These are phyloP conservation scores for Nephrotoma appendiculata DNA, from an alignment of 2,888 invertebrate genomes.

Conservation along the genomic window DNA sequence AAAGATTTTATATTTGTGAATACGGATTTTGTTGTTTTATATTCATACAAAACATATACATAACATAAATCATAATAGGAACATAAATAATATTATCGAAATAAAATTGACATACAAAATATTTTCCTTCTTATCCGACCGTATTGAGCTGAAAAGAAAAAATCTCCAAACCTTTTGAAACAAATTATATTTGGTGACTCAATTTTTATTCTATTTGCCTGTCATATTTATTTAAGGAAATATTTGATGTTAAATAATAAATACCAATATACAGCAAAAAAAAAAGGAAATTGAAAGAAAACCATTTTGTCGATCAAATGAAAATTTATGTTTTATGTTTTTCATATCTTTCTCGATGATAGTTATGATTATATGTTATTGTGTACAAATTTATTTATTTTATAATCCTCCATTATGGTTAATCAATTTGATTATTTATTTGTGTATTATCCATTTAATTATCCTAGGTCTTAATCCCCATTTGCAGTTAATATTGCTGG, in stretches of 20 bases:
- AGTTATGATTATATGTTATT: neutral
- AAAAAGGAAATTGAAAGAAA: neutral
- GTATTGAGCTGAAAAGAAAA: neutral
- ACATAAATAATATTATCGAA: neutral
- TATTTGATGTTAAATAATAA: neutral
- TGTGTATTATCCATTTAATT: too few relatives aligned
- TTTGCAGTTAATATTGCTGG: too few relatives aligned
- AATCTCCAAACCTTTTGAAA: neutral
- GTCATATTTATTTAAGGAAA: neutral
- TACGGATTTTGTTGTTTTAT: neutral
- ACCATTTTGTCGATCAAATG: neutral
- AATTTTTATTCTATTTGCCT: neutral
- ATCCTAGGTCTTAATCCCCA: too few relatives aligned
- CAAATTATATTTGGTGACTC: neutral
- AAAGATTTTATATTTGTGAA: neutral
- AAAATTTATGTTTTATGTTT: neutral
- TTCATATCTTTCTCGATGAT: neutral
- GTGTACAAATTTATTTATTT: too few relatives aligned
- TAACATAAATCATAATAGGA: neutral
- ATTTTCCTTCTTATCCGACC: neutral
- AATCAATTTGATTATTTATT: too few relatives aligned
- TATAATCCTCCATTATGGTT: too few relatives aligned
- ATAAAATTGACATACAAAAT: constrained; percentile 2
- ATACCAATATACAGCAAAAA: neutral
- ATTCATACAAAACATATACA: neutral